These are phyloP conservation scores for Agrochola lota DNA, from an alignment of 2,888 invertebrate species.

Conservation along the genomic window DNA sequence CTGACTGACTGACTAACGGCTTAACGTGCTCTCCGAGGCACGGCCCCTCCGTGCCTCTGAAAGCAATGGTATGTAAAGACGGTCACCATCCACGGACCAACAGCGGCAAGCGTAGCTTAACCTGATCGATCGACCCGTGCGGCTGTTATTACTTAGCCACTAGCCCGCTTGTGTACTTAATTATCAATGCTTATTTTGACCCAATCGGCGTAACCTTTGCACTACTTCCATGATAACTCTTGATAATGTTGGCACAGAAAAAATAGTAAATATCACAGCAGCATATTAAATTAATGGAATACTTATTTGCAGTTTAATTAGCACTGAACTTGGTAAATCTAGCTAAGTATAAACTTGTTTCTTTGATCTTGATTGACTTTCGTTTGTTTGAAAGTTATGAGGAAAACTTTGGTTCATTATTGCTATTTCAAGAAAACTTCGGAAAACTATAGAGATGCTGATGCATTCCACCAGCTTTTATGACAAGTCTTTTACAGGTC, in stretches of 20 bases:
- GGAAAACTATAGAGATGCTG: too few relatives aligned
- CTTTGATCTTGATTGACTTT: neutral
- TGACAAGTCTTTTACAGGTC: too few relatives aligned
- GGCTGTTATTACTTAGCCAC: too few relatives aligned
- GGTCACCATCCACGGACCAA: too few relatives aligned
- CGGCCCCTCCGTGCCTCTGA: too few relatives aligned
- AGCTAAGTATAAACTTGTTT: slow-evolving; percentile 11
- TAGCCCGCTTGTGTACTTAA: slow-evolving; percentile 2
- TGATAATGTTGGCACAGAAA: slow-evolving; percentile 11
- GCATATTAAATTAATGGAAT: neutral
- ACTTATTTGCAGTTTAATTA: slow-evolving; percentile 33
- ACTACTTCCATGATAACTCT: slow-evolving; percentile 16
- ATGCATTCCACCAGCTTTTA: too few relatives aligned
- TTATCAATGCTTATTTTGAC: slow-evolving; percentile 24
- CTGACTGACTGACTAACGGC: too few relatives aligned
- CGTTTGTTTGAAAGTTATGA: neutral
- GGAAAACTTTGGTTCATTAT: neutral
- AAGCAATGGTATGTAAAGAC: too few relatives aligned
- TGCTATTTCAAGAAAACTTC: neutral
- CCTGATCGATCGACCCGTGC: too few relatives aligned
- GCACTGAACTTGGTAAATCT: slow-evolving; percentile 22
- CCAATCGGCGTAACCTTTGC: slow-evolving; percentile 37
- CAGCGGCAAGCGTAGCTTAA: too few relatives aligned
- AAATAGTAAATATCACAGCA: neutral
- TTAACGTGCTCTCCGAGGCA: too few relatives aligned